These are phyloP conservation scores for Cheilosia pagana DNA, from an alignment of 2,888 invertebrate species.

Conservation along the genomic window DNA sequence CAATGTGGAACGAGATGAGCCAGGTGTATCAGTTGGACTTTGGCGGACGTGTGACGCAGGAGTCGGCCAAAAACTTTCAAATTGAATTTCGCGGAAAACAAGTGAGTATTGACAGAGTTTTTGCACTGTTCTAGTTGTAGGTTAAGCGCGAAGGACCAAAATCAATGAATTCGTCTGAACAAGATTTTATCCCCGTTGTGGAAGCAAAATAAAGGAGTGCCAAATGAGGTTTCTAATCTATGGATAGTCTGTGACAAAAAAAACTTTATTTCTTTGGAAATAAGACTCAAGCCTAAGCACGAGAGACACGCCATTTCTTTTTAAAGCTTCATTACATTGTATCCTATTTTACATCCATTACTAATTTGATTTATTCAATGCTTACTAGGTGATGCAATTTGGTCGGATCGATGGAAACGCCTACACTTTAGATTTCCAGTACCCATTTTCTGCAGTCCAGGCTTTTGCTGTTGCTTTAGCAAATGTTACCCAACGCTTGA, in stretches of 20 bases:
- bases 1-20: slow-evolving; percentile 99
- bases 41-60: slow-evolving; percentile 99
- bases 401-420: slow-evolving; percentile 99
- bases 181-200: too few relatives aligned
- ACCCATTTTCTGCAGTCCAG: slow-evolving; percentile 98
- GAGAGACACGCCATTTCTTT: too few relatives aligned
- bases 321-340: too few relatives aligned
- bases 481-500: slow-evolving; percentile 83
- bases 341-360: too few relatives aligned
- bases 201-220: too few relatives aligned
- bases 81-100: slow-evolving; percentile 98
- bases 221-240: too few relatives aligned
- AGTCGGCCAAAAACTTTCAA: slow-evolving; percentile 99
- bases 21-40: slow-evolving; percentile 99
- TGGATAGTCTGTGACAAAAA: too few relatives aligned
- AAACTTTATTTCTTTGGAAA: too few relatives aligned
- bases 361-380: background rate
- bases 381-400: slow-evolving; percentile 97
- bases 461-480: slow-evolving; percentile 98
- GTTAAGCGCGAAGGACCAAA: too few relatives aligned
- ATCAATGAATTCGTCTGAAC: too few relatives aligned
- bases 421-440: slow-evolving; percentile 99
- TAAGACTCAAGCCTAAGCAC: too few relatives aligned
- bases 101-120: slow-evolving; percentile 85
- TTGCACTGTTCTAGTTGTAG: too few relatives aligned